Evolutionary conservation across 2,113 vertebrate species (phyloP).

Genomic region (Centropus unirufus): DNA sequence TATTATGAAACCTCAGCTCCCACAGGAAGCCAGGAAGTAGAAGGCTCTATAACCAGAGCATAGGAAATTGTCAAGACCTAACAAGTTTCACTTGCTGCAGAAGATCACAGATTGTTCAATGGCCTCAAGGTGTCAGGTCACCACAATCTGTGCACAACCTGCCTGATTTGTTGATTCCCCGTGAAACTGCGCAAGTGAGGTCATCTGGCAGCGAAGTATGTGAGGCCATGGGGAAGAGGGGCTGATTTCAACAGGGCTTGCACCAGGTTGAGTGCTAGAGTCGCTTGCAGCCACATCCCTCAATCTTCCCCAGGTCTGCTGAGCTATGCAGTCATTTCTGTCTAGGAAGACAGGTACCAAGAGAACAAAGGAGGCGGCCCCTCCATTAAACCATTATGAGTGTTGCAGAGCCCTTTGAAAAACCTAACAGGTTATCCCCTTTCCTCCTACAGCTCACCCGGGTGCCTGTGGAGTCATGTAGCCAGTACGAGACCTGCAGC

Average conservation of each 20-base stretch:
- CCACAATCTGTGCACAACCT: not conserved
- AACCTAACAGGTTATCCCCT: conserved; percentile 38
- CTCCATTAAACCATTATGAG: rapidly evolving
- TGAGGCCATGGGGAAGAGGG: not conserved
- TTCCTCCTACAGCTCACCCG: conserved; percentile 84
- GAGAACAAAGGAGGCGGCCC: not conserved
- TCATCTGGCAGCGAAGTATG: not conserved
- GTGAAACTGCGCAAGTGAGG: not conserved
- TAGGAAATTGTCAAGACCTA: not conserved
- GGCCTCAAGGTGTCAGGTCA: not conserved
- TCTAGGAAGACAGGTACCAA: not conserved
- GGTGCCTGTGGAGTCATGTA: conserved; percentile 93
- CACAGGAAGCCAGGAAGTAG: not conserved
- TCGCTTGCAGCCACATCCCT: not conserved
- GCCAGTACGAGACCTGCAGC: conserved; percentile 88
- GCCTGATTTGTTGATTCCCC: not conserved
- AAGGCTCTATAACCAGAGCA: not conserved
- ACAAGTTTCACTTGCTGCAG: not conserved
- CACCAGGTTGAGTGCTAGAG: not conserved
- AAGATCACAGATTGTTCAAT: not conserved
- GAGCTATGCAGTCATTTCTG: rapidly evolving
- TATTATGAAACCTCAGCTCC: not conserved
- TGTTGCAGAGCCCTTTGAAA: not conserved
- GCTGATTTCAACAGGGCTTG: not conserved
- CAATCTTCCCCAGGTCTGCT: too few species aligned